Conservation (phyloP, 2,888 invertebrate species). For the Brachypterus glaber region DNA sequence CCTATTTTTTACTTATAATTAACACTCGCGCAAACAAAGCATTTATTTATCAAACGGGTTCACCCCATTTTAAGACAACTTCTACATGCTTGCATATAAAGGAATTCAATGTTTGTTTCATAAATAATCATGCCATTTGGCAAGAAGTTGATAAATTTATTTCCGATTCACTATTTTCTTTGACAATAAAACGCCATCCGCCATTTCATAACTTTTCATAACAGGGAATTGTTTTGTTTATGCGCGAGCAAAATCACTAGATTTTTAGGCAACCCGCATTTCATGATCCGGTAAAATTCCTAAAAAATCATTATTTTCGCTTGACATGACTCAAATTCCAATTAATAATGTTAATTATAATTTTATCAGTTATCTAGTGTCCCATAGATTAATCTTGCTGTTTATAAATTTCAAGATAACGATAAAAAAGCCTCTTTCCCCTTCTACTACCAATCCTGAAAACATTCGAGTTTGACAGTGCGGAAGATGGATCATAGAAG, state of each 20-base stretch:
- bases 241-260: constrained; percentile 16
- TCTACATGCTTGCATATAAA: constrained; percentile 20
- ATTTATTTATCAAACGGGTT: constrained; percentile 20
- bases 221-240: constrained; percentile 31
- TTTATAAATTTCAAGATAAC: no score
- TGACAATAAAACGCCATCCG: constrained; percentile 39
- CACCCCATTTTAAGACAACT: constrained; percentile 30
- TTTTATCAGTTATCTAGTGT: no score
- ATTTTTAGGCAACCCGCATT: constrained; percentile 19
- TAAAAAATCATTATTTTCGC: no score
- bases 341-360: no score
- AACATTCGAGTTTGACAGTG: constrained; percentile 18
- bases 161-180: constrained; percentile 27
- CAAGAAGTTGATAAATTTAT: constrained; percentile 16
- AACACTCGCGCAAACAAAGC: constrained; percentile 24
- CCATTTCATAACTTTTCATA: constrained; percentile 40
- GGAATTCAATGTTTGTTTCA: constrained; percentile 22
- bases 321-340: no score
- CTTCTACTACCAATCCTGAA: constrained; percentile 1
- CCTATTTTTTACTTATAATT: constrained; percentile 15
- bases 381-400: no score
- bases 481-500: constrained; percentile 11
- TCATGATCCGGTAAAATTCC: constrained; percentile 12
- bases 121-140: constrained; percentile 23
- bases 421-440: no score